Percentiles rank a stretch among this genome's conserved stretches.
Conservation (phyloP, 2,888 invertebrate species). For the Pachliopta kotzebuea region DNA sequence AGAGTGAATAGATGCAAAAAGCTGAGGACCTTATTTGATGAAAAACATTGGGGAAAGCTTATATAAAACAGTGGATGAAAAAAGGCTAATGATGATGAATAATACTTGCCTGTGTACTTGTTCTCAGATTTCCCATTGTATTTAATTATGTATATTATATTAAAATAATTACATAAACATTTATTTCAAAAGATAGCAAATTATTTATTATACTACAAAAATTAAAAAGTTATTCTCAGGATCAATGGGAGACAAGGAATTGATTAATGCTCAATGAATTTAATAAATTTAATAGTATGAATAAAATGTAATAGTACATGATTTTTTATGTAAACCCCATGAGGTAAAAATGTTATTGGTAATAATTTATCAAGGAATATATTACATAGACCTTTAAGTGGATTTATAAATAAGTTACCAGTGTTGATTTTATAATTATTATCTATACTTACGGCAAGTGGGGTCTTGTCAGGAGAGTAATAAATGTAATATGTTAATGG, state of each 20-base stretch:
- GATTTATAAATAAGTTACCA: slow-evolving; percentile 28
- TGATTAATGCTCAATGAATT: slow-evolving; percentile 4
- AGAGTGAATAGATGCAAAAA: no score
- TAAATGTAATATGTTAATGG: slow-evolving; percentile 8
- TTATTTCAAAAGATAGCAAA: background rate
- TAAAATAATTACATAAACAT: no score
- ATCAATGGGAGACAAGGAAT: background rate
- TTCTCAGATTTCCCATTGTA: background rate
- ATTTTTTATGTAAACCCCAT: background rate
- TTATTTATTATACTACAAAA: background rate
- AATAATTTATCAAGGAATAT: slow-evolving; percentile 3
- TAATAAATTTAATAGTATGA: background rate
- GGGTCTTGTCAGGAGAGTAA: background rate
- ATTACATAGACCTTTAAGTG: slow-evolving; percentile 10
- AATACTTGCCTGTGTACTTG: background rate
- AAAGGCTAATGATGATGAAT: background rate
- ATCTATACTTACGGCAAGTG: slow-evolving; percentile 5
- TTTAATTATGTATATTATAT: background rate
- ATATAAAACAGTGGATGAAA: background rate
- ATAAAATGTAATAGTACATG: background rate
- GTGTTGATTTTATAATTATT: slow-evolving; percentile 26
- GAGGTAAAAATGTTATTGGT: slow-evolving; percentile 9
- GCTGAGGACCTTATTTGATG: no score
- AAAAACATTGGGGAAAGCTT: no score
- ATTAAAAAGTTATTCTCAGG: background rate